These are phyloP conservation scores for Protonibea diacanthus DNA, from an alignment of 2,797 vertebrate genomes.

Conservation along the genomic window DNA sequence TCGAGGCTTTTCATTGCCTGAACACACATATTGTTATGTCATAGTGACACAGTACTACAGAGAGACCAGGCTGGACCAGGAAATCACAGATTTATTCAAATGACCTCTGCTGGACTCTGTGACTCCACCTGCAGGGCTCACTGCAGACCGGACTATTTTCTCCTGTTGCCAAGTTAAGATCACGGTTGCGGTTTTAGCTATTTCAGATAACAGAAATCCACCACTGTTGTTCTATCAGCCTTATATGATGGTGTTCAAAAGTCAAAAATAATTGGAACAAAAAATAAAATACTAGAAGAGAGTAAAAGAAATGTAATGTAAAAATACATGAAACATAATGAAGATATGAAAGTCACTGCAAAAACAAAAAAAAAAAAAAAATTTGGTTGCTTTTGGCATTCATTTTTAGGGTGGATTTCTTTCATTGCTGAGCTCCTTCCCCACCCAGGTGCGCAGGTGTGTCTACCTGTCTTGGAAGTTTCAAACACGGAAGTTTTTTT, in stretches of 20 bases:
- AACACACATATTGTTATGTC: background rate
- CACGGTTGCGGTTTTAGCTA: background rate
- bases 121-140: constrained; percentile 27
- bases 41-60: background rate
- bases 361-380: background rate
- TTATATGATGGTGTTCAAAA: background rate
- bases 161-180: background rate
- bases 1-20: background rate
- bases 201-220: background rate
- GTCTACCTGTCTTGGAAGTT: constrained; percentile 41
- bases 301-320: background rate
- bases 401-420: constrained; percentile 33
- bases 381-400: background rate
- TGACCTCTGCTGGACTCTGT: background rate
- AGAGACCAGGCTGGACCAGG: no score
- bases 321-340: background rate
- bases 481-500: constrained; percentile 72
- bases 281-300: background rate
- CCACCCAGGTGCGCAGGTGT: constrained; percentile 69
- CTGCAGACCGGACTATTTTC: background rate
- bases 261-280: background rate
- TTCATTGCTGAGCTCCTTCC: background rate
- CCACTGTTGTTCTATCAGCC: background rate
- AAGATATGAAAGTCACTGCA: background rate
- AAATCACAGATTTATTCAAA: constrained; percentile 18